Evolutionary conservation across 2,113 vertebrate species (phyloP).

Genomic region (Ifrita kowaldi): DNA sequence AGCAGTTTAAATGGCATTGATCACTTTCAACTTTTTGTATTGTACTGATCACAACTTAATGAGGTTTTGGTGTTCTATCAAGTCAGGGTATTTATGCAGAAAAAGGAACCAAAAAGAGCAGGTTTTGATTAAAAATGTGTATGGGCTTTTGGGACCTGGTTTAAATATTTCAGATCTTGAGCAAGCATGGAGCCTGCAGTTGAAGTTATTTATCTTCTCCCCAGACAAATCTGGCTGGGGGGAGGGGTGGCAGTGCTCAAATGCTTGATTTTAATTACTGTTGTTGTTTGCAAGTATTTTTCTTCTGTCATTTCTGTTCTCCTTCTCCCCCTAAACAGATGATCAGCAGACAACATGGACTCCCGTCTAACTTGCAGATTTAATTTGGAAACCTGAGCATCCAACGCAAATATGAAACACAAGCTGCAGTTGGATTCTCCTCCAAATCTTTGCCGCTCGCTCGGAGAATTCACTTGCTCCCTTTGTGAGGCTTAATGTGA

Average conservation of each 20-base stretch:
- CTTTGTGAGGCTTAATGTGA: background rate
- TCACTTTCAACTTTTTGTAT: slow-evolving; percentile 65
- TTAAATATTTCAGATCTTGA: slow-evolving; percentile 68
- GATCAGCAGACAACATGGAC: slow-evolving; percentile 26
- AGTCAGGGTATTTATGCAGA: slow-evolving; percentile 36
- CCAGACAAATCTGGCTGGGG: slow-evolving; percentile 25
- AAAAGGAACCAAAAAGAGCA: slow-evolving; percentile 51
- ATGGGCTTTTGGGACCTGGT: slow-evolving; percentile 48
- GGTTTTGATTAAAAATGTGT: slow-evolving; percentile 69
- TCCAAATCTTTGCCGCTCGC: background rate
- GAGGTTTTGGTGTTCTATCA: slow-evolving; percentile 65
- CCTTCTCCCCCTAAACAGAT: slow-evolving; percentile 2
- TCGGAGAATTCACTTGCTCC: background rate
- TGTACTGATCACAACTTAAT: slow-evolving; percentile 56
- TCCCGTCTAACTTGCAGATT: slow-evolving; percentile 23
- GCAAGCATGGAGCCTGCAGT: slow-evolving; percentile 50
- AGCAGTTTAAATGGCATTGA: slow-evolving; percentile 42
- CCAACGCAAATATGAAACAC: background rate
- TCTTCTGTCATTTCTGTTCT: slow-evolving; percentile 6
- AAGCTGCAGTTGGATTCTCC: background rate
- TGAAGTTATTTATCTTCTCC: slow-evolving; percentile 61
- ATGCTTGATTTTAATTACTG: slow-evolving; percentile 66
- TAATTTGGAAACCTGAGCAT: background rate
- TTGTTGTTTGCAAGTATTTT: slow-evolving; percentile 30
- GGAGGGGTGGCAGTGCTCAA: slow-evolving; percentile 22